Conservation (phyloP, 2,888 invertebrate genomes). For the Lasiommata megera region DNA sequence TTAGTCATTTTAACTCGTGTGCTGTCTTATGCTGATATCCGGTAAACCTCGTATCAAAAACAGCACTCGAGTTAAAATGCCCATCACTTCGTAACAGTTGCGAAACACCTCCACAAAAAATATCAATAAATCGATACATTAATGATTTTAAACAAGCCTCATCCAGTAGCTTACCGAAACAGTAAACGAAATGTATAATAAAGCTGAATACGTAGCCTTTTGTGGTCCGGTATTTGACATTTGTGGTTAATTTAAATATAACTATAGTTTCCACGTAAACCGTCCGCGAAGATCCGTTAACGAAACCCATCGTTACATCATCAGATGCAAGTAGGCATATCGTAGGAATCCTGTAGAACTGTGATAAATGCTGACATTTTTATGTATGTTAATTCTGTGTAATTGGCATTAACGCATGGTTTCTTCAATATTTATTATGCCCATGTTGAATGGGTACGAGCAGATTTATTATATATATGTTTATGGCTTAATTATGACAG, state of each 20-base stretch:
- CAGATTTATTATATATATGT: conserved; percentile 1
- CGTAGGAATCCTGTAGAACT: neutral
- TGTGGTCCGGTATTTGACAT: conserved; percentile 12
- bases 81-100: too few relatives aligned
- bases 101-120: too few relatives aligned
- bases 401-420: conserved; percentile 10
- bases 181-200: neutral
- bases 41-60: too few relatives aligned
- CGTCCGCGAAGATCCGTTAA: conserved; percentile 15
- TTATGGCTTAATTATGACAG: conserved; percentile 4
- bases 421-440: conserved; percentile 5
- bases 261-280: conserved; percentile 20
- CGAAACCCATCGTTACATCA: conserved; percentile 19
- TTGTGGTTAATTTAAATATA: conserved; percentile 9
- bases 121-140: too few relatives aligned
- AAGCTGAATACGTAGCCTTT: neutral
- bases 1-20: too few relatives aligned
- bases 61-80: too few relatives aligned
- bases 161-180: neutral
- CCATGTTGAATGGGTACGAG: conserved; percentile 3
- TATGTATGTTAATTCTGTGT: conserved; percentile 16
- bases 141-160: too few relatives aligned
- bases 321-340: neutral
- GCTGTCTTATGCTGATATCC: too few relatives aligned
- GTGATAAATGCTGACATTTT: conserved; percentile 21